Conservation (phyloP, 1,140 invertebrate genomes). For the Planococcus citri region DNA sequence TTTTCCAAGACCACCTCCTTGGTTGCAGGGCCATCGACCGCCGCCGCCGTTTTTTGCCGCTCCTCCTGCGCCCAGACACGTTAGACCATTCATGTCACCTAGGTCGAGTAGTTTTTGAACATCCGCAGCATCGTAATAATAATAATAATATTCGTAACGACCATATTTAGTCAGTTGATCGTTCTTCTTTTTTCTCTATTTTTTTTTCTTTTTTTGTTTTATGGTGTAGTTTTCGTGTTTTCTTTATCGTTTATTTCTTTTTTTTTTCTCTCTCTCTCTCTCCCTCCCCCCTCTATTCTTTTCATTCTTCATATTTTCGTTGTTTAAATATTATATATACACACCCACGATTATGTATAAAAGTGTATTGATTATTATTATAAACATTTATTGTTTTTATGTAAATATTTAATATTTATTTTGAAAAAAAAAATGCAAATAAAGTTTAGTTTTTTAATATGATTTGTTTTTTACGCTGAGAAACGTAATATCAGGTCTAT, state of each 20-base stretch:
- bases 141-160: too few relatives aligned
- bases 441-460: neutral
- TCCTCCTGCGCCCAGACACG: neutral
- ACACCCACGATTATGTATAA: neutral
- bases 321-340: neutral
- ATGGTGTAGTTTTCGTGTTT: neutral
- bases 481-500: too few relatives aligned
- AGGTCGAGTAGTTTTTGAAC: neutral
- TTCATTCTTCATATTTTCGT: too few relatives aligned
- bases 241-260: neutral
- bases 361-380: neutral
- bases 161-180: neutral
- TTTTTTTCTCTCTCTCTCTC: neutral
- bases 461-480: too few relatives aligned
- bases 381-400: slow-evolving; percentile 3
- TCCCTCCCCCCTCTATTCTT: too few relatives aligned
- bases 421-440: neutral
- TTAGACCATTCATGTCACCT: neutral
- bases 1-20: neutral
- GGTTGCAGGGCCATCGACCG: neutral
- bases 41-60: neutral
- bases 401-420: neutral
- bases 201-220: too few relatives aligned
- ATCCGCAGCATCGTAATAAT: neutral
- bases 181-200: too few relatives aligned